These are phyloP conservation scores for Puma concolor DNA, from an alignment of 2,113 vertebrate species.

Conservation along the genomic window DNA sequence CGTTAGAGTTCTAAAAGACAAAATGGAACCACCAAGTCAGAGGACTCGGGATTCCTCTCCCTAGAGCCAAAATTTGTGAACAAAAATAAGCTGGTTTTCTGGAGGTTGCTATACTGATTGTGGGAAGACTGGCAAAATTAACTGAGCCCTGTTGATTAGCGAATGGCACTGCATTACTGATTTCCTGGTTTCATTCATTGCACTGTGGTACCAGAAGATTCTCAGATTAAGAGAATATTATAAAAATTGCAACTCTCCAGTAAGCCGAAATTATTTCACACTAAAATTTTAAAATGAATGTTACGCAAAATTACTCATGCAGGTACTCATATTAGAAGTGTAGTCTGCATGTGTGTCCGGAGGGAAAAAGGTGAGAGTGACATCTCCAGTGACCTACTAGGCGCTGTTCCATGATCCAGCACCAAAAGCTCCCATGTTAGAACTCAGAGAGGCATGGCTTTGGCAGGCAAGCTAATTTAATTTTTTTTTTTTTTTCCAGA, in stretches of 20 bases:
- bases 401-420: too few species aligned
- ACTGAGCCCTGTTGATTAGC: not conserved
- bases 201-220: not conserved
- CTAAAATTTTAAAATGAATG: not conserved
- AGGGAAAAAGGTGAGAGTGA: not conserved
- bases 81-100: not conserved
- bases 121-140: not conserved
- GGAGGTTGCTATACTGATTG: not conserved
- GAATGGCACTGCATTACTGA: not conserved
- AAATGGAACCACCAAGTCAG: not conserved
- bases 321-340: not conserved
- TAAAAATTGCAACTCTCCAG: not conserved
- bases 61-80: not conserved
- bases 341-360: not conserved
- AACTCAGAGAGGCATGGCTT: not conserved
- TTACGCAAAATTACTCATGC: not conserved
- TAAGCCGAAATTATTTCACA: not conserved
- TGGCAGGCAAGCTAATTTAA: not conserved
- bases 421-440: rapidly evolving
- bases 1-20: not conserved
- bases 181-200: not conserved
- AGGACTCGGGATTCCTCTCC: not conserved
- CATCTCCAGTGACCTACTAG: not conserved
- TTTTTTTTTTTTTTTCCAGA: not conserved
- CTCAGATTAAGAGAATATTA: not conserved